These are phyloP conservation scores for Pantherophis alleghaniensis DNA, from an alignment of 2,797 vertebrate species.

Conservation along the genomic window DNA sequence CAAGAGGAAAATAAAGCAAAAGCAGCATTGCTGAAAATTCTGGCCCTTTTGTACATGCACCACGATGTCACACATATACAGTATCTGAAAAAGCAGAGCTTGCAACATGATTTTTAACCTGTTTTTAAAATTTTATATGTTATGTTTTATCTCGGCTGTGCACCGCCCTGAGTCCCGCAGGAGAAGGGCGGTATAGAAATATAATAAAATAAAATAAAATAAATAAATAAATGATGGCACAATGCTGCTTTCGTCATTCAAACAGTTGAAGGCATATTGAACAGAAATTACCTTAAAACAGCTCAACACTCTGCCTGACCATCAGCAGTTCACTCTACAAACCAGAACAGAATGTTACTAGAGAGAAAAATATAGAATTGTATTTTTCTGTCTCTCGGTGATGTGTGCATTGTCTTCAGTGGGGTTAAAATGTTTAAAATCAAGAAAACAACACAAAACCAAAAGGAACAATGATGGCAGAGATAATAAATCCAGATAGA, in stretches of 20 bases:
- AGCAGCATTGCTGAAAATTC: not conserved
- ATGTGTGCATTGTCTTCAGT: not conserved
- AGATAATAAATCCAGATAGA: not conserved
- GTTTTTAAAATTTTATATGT: too few relatives aligned
- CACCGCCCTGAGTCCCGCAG: too few relatives aligned
- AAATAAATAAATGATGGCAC: not conserved
- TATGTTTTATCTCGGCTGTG: too few relatives aligned
- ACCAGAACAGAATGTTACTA: not conserved
- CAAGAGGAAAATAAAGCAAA: not conserved
- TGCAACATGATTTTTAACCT: not conserved
- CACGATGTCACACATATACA: not conserved
- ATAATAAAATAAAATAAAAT: too few relatives aligned
- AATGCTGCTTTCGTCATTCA: not conserved
- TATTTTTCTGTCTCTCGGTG: not conserved
- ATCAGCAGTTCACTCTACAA: not conserved
- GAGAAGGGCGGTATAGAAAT: too few relatives aligned
- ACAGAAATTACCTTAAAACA: not conserved
- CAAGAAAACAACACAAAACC: not conserved
- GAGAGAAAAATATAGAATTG: not conserved
- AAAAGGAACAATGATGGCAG: not conserved
- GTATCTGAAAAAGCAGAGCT: not conserved
- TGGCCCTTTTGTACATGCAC: not conserved
- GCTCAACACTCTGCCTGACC: not conserved
- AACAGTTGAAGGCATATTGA: not conserved
- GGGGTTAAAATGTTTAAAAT: not conserved